Evolutionary conservation across 2,888 invertebrate species (phyloP).

Genomic region (Lasioglossum zephyrum): DNA sequence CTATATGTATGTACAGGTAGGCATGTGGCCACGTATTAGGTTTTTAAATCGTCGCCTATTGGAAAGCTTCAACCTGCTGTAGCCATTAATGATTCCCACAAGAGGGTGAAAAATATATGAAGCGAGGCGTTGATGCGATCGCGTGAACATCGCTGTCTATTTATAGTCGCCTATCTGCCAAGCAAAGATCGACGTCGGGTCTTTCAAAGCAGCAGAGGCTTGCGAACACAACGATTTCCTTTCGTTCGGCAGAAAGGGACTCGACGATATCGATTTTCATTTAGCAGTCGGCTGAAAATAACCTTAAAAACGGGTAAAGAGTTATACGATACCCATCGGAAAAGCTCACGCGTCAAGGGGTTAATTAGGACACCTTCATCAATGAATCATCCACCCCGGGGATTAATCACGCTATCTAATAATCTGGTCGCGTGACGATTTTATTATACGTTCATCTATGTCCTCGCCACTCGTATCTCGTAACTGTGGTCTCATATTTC

Average conservation of each 20-base stretch:
- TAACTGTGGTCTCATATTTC: conserved; percentile 67
- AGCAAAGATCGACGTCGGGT: not conserved
- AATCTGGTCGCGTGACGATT: conserved; percentile 74
- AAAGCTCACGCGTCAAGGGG: conserved; percentile 7
- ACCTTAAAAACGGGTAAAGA: not conserved
- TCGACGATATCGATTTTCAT: not conserved
- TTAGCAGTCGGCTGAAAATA: conserved; percentile 1
- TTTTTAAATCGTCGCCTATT: not conserved
- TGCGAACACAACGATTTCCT: not conserved
- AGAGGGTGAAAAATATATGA: conserved; percentile 1
- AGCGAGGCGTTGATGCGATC: conserved; percentile 1
- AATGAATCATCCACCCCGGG: conserved; percentile 50
- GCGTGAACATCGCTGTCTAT: not conserved
- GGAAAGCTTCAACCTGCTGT: not conserved
- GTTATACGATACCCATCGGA: not conserved
- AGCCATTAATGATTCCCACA: not conserved
- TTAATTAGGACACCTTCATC: conserved; percentile 37
- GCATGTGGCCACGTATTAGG: not conserved
- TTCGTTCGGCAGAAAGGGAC: not conserved
- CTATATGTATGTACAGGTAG: not conserved
- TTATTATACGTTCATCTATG: conserved; percentile 69
- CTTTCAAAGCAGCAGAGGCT: not conserved
- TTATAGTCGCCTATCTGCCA: not conserved
- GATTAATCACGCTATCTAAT: conserved; percentile 63
- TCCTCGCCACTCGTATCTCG: conserved; percentile 64